These are phyloP conservation scores for Triplophysa rosa DNA, from an alignment of 2,113 vertebrate species.

Conservation along the genomic window DNA sequence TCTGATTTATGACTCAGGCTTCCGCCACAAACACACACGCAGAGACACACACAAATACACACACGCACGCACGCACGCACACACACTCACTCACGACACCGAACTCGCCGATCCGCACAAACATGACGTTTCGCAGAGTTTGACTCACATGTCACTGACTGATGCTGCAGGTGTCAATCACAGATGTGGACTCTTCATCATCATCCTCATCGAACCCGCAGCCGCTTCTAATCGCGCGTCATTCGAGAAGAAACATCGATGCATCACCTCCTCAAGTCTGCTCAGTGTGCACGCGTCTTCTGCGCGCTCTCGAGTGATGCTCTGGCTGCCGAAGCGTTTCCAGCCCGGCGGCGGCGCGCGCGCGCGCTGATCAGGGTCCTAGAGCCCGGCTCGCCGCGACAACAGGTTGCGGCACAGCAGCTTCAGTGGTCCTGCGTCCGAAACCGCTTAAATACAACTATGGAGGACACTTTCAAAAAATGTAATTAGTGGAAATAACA, in stretches of 20 bases:
- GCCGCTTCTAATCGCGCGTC: slow-evolving; percentile 11
- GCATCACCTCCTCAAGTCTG: background rate
- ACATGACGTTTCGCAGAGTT: background rate
- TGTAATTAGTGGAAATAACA: no score
- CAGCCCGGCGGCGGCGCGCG: slow-evolving; percentile 8
- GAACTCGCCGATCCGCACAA: background rate
- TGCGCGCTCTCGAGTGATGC: background rate
- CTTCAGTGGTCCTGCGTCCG: background rate
- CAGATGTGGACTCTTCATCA: slow-evolving; percentile 17
- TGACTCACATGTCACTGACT: slow-evolving; percentile 47
- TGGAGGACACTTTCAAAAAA: no score
- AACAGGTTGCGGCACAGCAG: slow-evolving; percentile 14
- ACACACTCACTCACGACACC: slow-evolving; percentile 1
- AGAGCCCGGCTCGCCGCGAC: background rate
- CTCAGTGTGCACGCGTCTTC: background rate
- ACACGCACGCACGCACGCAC: background rate
- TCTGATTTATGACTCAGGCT: slow-evolving; percentile 12
- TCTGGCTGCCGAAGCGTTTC: background rate
- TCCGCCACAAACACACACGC: background rate
- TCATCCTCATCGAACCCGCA: slow-evolving; percentile 3
- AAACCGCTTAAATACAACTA: no score
- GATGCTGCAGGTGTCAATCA: slow-evolving; percentile 28
- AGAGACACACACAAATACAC: background rate
- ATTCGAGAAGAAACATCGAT: background rate
- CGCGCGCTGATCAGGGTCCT: slow-evolving; percentile 18